Base-by-base conservation (phyloP, 1,140 invertebrate genomes). In the Pogonognathellus flavescens region DNA sequence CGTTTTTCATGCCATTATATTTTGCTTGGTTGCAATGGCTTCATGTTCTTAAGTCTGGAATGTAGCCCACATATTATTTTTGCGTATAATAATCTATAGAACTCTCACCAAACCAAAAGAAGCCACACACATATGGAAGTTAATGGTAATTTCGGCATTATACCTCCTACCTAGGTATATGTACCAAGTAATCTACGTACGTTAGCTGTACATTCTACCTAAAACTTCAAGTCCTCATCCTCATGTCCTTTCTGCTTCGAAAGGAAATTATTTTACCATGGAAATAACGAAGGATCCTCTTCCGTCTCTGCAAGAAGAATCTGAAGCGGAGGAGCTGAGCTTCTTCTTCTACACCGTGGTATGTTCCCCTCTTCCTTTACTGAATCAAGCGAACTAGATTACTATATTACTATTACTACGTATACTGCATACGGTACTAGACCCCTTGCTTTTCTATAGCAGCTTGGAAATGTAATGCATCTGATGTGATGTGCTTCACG, bases 201-300 rank as follows among this genome's bases (percentile, higher is more conserved):
- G 62, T 20, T 11, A 25, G 22, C 22, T 66, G 25, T 25, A 25
- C 8, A 25, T 20, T 60, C 8, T 60, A 11, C 62, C 5, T 25
- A 66, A 66, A 66, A 25, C 62, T 66, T 55, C 22, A 66, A 66
- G 62, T 66, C 62, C 60, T 66, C 60, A 25, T 66, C 60, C 62
- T 66, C 20, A 66, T 66, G 62, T 66, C 62, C 22, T 66, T 66
- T 66, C 62, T 25, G 14, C 25, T 66, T 25, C 20, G 20, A 25
- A 66, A 60, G 62, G 62, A 66, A 66, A 66, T 66, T 66, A 66
- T 66, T 66, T 66, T 66, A 20, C 7, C 62, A 20, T 66, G 62
- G 62, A 66, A 66, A 66, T 66, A 25, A 66, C 62, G 13, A 66
- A 66, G 22, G 62, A 66, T 66, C 62, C 62, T 66, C 25, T 66